Evolutionary conservation across 2,113 vertebrate species (phyloP).

Genomic region (Eurypyga helias): DNA sequence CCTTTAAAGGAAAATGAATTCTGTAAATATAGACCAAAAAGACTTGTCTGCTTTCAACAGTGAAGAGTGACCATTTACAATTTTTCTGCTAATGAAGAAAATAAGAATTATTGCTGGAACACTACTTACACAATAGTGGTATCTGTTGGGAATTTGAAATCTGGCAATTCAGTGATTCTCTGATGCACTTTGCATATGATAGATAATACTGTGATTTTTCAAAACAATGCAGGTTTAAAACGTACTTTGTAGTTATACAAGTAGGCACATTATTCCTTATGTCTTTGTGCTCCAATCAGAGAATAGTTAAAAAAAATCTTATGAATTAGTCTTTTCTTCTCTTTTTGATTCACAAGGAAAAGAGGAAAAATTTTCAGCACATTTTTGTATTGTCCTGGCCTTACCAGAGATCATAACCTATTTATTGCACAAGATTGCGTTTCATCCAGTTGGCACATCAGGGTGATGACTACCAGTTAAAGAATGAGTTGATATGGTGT

Average conservation of each 20-base stretch:
- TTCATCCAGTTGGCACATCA: not conserved
- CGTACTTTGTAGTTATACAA: not conserved
- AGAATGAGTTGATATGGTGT: not conserved
- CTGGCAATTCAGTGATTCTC: not conserved
- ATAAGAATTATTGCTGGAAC: not conserved
- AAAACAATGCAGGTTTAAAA: not conserved
- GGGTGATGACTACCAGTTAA: not conserved
- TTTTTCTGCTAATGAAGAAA: not conserved
- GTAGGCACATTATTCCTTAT: not conserved
- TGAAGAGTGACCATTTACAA: not conserved
- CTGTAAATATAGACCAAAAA: not conserved
- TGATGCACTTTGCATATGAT: not conserved
- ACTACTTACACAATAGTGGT: not conserved
- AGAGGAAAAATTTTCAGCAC: not conserved
- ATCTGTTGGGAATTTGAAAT: not conserved
- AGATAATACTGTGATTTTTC: not conserved
- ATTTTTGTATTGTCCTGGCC: not conserved
- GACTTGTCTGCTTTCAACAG: not conserved
- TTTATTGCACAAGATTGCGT: not conserved
- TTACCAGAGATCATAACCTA: not conserved
- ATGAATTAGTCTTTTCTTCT: not conserved
- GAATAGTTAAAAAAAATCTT: not conserved
- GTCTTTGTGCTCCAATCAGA: not conserved
- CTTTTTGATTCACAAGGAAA: not conserved
- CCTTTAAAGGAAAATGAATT: not conserved